Evolutionary conservation across 2,113 vertebrate species (phyloP).

Genomic region (Halichoerus grypus): DNA sequence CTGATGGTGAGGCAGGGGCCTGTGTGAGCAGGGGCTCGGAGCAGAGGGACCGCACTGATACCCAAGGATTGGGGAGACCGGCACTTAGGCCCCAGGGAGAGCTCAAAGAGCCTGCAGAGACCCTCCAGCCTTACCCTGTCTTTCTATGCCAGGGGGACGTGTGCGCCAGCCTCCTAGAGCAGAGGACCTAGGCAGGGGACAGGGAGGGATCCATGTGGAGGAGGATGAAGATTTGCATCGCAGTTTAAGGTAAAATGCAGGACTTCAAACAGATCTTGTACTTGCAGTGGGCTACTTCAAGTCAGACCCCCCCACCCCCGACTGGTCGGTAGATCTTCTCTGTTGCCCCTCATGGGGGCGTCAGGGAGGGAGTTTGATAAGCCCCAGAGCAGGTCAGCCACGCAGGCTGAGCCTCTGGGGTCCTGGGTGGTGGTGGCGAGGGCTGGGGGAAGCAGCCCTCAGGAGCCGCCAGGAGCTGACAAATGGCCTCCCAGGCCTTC

Average conservation of each 20-base stretch:
- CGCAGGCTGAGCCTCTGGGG: neutral
- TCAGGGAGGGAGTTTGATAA: too few relatives aligned
- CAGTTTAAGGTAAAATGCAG: neutral
- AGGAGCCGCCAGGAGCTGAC: neutral
- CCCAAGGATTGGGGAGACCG: neutral
- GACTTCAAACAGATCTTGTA: neutral
- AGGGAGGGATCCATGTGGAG: rapidly evolving
- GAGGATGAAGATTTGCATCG: neutral
- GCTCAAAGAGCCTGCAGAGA: neutral
- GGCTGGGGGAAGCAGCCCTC: neutral
- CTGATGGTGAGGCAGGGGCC: too few relatives aligned
- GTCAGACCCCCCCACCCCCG: too few relatives aligned
- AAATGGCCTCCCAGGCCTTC: neutral
- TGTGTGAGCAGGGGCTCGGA: neutral
- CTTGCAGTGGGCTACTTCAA: too few relatives aligned
- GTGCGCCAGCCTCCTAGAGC: neutral
- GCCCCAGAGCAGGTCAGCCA: neutral
- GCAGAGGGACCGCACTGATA: neutral
- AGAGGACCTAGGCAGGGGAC: neutral
- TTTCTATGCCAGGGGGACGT: neutral
- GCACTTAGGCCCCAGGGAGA: neutral
- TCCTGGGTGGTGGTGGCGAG: neutral
- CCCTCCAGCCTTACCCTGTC: neutral
- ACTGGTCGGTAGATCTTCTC: neutral
- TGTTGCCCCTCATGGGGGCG: neutral